These are phyloP conservation scores for Epizoanthus scotinus DNA, from an alignment of 92 coral and sea anemone species.

Conservation along the genomic window DNA sequence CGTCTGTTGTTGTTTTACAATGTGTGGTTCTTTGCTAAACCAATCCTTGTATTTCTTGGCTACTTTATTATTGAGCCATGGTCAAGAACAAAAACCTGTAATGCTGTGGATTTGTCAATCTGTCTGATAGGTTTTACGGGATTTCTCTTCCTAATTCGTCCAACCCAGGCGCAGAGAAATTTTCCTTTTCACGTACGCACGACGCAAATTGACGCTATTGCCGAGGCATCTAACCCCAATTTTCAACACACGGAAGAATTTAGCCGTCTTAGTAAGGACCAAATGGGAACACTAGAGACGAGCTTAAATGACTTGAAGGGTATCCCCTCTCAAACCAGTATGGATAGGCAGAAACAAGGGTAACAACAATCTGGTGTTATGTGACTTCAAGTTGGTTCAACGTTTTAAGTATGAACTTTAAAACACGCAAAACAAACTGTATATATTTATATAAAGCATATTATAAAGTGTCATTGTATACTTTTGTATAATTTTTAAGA, in stretches of 20 bases:
- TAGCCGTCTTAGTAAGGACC: conserved; percentile 16
- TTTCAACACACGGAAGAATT: conserved; percentile 62
- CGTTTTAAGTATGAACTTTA: not conserved
- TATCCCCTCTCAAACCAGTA: conserved; percentile 15
- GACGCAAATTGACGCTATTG: conserved; percentile 55
- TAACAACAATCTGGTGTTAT: conserved; percentile 1
- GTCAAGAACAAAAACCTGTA: conserved; percentile 38
- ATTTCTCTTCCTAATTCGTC: conserved; percentile 60
- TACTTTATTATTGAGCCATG: conserved; percentile 34
- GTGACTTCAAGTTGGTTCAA: not conserved
- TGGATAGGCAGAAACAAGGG: not conserved
- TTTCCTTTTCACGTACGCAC: conserved; percentile 63
- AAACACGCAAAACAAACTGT: not conserved
- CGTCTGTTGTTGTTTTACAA: conserved; percentile 35
- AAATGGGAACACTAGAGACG: conserved; percentile 38
- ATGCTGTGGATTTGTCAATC: conserved; percentile 46
- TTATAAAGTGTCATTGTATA: no score
- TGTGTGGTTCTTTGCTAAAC: conserved; percentile 63
- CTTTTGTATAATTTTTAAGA: no score
- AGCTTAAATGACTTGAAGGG: conserved; percentile 38
- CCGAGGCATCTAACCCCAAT: conserved; percentile 30
- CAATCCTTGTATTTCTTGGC: conserved; percentile 27
- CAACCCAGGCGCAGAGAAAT: conserved; percentile 45
- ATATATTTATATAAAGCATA: not conserved
- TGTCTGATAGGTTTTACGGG: conserved; percentile 51